phyloP scores from a whole-genome alignment of 2,113 vertebrate species.

The Stictonetta naevosa region DNA sequence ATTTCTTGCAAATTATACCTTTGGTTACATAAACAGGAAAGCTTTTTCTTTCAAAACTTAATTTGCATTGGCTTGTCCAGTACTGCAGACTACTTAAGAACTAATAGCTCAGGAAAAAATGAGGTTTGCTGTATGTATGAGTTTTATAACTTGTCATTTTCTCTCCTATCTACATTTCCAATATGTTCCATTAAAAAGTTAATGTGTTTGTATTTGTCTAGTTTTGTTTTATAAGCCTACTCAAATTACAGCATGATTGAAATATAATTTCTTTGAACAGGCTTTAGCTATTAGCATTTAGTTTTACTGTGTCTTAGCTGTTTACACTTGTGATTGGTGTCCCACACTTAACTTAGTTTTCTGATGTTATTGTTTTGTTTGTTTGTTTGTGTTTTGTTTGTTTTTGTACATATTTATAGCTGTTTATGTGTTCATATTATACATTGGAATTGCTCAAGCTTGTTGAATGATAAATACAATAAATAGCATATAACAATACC shows the following conservation, averaged over 20 bases:
- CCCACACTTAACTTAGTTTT: neutral
- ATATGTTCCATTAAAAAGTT: neutral
- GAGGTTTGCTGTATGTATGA: neutral
- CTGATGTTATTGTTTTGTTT: no score
- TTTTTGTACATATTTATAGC: no score
- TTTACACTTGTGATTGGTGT: neutral
- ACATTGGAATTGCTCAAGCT: neutral
- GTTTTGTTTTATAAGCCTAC: neutral
- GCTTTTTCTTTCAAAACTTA: neutral
- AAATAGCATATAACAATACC: neutral
- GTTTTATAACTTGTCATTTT: neutral
- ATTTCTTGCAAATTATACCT: slow-evolving; percentile 19
- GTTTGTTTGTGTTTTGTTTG: no score
- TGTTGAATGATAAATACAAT: neutral
- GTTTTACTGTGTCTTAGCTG: neutral
- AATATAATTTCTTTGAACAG: neutral
- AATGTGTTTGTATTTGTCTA: neutral
- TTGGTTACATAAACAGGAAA: neutral
- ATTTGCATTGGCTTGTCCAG: neutral
- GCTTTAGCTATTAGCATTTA: neutral
- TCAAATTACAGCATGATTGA: neutral
- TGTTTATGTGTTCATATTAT: neutral
- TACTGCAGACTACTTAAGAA: neutral
- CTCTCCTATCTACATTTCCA: neutral
- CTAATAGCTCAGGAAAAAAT: neutral